Evolutionary conservation across 2,888 invertebrate species (phyloP).

Genomic region (Drosophila pegasa): DNA sequence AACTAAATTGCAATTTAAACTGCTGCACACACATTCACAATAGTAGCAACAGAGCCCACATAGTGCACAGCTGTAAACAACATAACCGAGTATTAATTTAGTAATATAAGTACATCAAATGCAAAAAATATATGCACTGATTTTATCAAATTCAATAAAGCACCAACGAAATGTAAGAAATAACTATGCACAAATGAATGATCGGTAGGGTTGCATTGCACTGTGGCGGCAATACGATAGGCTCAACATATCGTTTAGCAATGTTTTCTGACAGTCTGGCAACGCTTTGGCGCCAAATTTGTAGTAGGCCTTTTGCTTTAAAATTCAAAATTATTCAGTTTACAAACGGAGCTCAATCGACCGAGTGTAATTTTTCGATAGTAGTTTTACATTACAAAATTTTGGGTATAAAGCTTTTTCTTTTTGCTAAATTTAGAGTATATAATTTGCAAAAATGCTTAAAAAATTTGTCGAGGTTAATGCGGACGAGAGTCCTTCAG

Average conservation of each 20-base stretch:
- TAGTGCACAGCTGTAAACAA: not conserved
- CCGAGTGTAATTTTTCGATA: constrained; percentile 19
- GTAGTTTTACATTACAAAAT: constrained; percentile 52
- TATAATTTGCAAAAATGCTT: constrained; percentile 68
- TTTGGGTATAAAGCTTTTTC: constrained; percentile 32
- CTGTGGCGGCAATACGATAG: constrained; percentile 21
- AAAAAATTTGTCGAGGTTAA: constrained; percentile 81
- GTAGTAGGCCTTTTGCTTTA: constrained; percentile 43
- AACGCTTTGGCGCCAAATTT: constrained; percentile 27
- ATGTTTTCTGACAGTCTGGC: constrained; percentile 29
- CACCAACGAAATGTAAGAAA: not conserved
- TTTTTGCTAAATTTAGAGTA: constrained; percentile 53
- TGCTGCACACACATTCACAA: not conserved
- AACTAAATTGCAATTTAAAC: not conserved
- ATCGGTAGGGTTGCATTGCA: not conserved
- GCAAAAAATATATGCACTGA: not conserved
- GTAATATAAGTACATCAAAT: not conserved
- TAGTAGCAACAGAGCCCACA: not conserved
- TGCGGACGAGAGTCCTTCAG: constrained; percentile 68
- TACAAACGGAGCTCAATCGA: constrained; percentile 4
- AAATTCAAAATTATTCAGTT: not conserved
- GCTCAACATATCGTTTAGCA: not conserved
- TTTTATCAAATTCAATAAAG: not conserved
- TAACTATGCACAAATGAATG: not conserved
- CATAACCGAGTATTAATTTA: not conserved